These are phyloP conservation scores for Mercenaria mercenaria DNA, from an alignment of 1,140 invertebrate genomes.

Conservation along the genomic window DNA sequence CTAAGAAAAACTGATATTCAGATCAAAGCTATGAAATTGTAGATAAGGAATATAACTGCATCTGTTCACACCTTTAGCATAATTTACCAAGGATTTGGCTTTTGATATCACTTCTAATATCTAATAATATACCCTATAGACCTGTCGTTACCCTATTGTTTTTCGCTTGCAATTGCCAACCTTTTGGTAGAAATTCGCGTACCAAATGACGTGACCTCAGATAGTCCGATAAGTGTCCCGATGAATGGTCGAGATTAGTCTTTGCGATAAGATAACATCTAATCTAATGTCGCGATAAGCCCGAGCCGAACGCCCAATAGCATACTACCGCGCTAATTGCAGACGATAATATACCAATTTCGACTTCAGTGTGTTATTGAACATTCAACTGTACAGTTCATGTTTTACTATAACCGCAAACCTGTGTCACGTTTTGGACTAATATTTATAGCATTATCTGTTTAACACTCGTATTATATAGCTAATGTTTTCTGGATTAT, in stretches of 20 bases:
- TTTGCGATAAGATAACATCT: constrained; percentile 60
- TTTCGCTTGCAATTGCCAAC: constrained; percentile 30
- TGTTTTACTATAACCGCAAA: background rate
- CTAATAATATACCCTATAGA: constrained; percentile 8
- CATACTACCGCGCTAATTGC: constrained; percentile 46
- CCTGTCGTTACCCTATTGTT: constrained; percentile 47
- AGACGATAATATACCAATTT: constrained; percentile 45
- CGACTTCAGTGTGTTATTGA: constrained; percentile 51
- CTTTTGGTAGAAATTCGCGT: constrained; percentile 22
- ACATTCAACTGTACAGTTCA: constrained; percentile 8
- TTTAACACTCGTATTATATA: constrained; percentile 5
- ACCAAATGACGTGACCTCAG: constrained; percentile 51
- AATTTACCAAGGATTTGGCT: background rate
- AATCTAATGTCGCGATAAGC: constrained; percentile 49
- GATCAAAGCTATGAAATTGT: too few relatives aligned
- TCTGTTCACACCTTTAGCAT: background rate
- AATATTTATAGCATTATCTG: background rate
- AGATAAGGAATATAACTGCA: too few relatives aligned
- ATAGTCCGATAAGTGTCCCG: constrained; percentile 8
- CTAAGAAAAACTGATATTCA: too few relatives aligned
- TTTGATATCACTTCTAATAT: background rate
- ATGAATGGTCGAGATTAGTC: constrained; percentile 58
- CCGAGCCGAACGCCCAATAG: constrained; percentile 46
- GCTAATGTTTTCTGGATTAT: background rate
- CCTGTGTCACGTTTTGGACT: background rate